Percentiles rank a stretch among this genome's conserved stretches.
phyloP scores from a whole-genome alignment of 1,140 invertebrate genomes.

The Pollicipes pollicipes region DNA sequence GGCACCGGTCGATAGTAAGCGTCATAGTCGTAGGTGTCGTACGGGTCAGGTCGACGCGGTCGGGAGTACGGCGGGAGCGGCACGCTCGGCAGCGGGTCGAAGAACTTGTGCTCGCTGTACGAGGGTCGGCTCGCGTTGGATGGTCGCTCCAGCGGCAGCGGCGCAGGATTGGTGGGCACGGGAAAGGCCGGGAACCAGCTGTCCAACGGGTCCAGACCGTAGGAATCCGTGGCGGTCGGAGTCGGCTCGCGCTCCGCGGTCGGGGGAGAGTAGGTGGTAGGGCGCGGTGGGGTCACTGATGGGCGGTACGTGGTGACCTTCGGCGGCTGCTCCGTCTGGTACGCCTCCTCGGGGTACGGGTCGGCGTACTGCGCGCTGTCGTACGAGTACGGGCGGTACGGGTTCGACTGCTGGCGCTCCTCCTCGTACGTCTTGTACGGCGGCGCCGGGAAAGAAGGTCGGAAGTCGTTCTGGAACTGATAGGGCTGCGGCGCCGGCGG shows the following conservation, averaged over 20 bases:
- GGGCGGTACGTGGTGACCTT: background rate
- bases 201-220: background rate
- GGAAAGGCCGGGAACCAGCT: background rate
- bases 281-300: too few species aligned
- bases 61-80: background rate
- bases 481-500: background rate
- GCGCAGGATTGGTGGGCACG: too few species aligned
- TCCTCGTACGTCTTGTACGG: slow-evolving; percentile 1
- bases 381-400: background rate
- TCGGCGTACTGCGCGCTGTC: background rate
- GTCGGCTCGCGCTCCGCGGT: too few species aligned
- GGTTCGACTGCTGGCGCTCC: too few species aligned
- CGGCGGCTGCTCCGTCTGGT: background rate
- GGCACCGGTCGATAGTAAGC: background rate
- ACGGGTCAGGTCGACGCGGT: background rate
- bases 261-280: too few species aligned
- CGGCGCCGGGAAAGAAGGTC: background rate
- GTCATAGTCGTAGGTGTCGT: background rate
- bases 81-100: background rate
- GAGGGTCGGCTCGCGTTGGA: background rate
- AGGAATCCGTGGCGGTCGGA: too few species aligned
- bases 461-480: background rate
- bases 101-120: background rate
- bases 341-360: background rate
- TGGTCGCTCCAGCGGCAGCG: background rate